Base-by-base conservation (phyloP, 2,797 vertebrate species). In the Dryobates pubescens region DNA sequence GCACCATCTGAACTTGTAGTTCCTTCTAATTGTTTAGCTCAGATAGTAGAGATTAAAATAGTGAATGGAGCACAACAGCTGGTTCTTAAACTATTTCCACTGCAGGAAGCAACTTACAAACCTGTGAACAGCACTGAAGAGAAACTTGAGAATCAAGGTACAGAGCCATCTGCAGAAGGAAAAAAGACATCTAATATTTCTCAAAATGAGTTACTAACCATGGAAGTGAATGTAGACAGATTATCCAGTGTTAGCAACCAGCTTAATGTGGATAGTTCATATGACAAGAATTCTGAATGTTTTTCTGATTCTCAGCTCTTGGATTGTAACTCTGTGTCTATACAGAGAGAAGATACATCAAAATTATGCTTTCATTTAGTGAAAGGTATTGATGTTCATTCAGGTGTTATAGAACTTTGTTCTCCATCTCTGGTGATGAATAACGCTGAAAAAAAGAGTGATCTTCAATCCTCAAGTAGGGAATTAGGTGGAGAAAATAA, bases 1-100 rank as follows among this genome's bases (percentile, higher is more conserved):
- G 98, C 99, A 3, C 99, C 99, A 0, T 98, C 99, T 38, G 98
- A 99, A 79, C 97, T 99, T 17, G 98, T 98, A 8, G 98, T 99
- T 73, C 99, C 99, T 12, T 97, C 98, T 7, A 99, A 99, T 92
- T 99, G 99, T 95, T 96, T 99, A 90, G 99, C 99, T 73, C 98
- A 99, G 95, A 93, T 99, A 68, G 97, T 99, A 27, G 98, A 99
- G 36, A 98, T 99, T 72, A 99, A 98, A 96, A 98, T 98, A 36
- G 98, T 99, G 59, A 99, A 99, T 3, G 98, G 98, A 58, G 97
- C 98, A 3, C 99, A 98, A 71, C 99, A 99, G 87, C 95, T 99
- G 34, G 98, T 99, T 91, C 97, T 99, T 79, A 98, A 98, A 86
- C 94, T 99, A 15, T 97, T 98, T 84, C 97, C 97, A 9, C 51